Conservation (phyloP, 2,888 invertebrate species). For the Melangyna quadrimaculata region DNA sequence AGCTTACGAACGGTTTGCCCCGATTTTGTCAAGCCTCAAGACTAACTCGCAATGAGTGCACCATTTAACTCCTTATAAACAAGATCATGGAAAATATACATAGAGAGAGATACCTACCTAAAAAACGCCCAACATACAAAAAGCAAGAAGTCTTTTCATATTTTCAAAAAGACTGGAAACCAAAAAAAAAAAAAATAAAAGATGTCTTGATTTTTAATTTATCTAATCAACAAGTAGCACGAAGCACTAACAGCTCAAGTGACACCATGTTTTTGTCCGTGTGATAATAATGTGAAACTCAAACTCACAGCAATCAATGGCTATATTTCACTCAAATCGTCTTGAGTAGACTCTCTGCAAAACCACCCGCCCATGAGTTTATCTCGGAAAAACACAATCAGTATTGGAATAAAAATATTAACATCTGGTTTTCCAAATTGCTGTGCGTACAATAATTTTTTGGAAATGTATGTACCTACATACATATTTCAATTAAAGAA, state of each 20-base stretch:
- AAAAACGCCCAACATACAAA: slow-evolving; percentile 10
- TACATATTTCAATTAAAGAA: too few relatives aligned
- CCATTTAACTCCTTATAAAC: background rate
- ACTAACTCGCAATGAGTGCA: background rate
- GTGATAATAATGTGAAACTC: background rate
- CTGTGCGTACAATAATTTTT: too few relatives aligned
- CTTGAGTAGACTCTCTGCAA: slow-evolving; percentile 43
- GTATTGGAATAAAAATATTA: background rate
- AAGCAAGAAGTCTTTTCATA: background rate
- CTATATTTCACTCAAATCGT: slow-evolving; percentile 25
- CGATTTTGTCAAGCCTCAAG: background rate
- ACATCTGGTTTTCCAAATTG: background rate
- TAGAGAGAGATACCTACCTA: too few relatives aligned
- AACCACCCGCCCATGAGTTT: slow-evolving; percentile 40
- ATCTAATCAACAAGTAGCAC: slow-evolving; percentile 56
- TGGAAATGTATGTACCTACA: too few relatives aligned
- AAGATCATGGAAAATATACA: slow-evolving; percentile 30
- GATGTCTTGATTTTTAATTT: slow-evolving; percentile 35
- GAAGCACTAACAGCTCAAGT: slow-evolving; percentile 7
- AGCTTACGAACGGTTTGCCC: background rate
- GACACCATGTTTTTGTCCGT: slow-evolving; percentile 8
- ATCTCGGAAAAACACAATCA: slow-evolving; percentile 14
- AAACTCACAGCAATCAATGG: background rate
- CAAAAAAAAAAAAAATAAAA: slow-evolving; percentile 4
- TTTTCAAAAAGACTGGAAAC: background rate